Conservation (phyloP, 2,888 invertebrate genomes). For the Cyclophora albipunctata region DNA sequence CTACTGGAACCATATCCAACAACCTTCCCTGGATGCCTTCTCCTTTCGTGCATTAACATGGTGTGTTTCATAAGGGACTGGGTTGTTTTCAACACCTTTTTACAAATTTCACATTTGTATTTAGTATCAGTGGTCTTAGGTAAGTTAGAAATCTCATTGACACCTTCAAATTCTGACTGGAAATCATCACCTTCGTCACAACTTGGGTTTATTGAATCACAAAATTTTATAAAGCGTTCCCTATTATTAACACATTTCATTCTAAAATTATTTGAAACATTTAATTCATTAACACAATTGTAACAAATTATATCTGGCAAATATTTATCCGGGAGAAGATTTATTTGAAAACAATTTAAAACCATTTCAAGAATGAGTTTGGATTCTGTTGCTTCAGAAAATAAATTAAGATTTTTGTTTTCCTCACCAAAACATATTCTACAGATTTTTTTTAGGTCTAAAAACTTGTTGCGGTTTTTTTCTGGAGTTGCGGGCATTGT, state of each 20-base stretch:
- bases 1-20: slow-evolving; percentile 53
- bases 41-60: slow-evolving; percentile 53
- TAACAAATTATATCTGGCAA: slow-evolving; percentile 46
- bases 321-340: slow-evolving; percentile 28
- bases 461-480: too few species aligned
- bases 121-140: background rate
- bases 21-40: slow-evolving; percentile 48
- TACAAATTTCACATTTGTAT: slow-evolving; percentile 41
- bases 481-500: too few species aligned
- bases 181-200: slow-evolving; percentile 11
- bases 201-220: slow-evolving; percentile 7
- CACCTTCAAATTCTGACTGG: slow-evolving; percentile 9
- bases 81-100: slow-evolving; percentile 46
- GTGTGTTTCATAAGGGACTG: slow-evolving; percentile 48
- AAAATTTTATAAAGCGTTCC: slow-evolving; percentile 32
- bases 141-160: slow-evolving; percentile 2
- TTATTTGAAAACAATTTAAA: slow-evolving; percentile 47
- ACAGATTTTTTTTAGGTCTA: slow-evolving; percentile 24
- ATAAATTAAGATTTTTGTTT: slow-evolving; percentile 25
- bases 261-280: slow-evolving; percentile 42
- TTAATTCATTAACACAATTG: slow-evolving; percentile 42
- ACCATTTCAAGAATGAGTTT: slow-evolving; percentile 41
- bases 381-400: slow-evolving; percentile 28
- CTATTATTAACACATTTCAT: slow-evolving; percentile 48
- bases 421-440: slow-evolving; percentile 43